Evolutionary conservation across 2,888 invertebrate species (phyloP), one percentile per base, ranked within the genome.

Genomic region (Nomada ferruginata): DNA sequence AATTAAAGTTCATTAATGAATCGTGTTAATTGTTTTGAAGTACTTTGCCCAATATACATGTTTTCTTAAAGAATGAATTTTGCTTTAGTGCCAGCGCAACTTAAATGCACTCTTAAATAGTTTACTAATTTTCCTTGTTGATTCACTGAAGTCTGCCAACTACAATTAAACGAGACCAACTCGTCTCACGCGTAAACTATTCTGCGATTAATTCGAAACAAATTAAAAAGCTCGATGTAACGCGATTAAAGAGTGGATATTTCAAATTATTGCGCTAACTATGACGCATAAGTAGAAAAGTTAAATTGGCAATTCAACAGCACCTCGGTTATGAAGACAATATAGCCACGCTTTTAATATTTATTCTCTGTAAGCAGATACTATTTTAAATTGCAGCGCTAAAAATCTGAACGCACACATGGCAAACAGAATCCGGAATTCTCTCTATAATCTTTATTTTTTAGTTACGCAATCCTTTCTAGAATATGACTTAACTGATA

Each of bases 131-230:
- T 50, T 50, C 50, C 64, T 64, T 50, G 2, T 2, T 23, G 64
- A 50, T 64, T 50, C 64, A 64, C 23, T 50, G 50, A 26, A 64
- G 44, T 20, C 13, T 20, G 11, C 29, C 63, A 42, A 15, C 50
- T 50, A 23, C 47, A 23, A 18, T 50, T 64, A 64, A 44, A 20
- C 15, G 20, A 2, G 47, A 47, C 11, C 15, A 64, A 47, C 47
- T 64, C 57, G 57, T 15, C 29, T n/a, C 36, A 36, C 60, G 29
- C 63, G 50, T 47, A 64, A 64, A 23, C 64, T 47, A 50, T 18
- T 26, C 50, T 9, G 26, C 50, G 64, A 64, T 61, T 61, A 60
- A 71, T 59, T 71, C 71, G 61, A 61, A 61, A 70, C 50, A 47
- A 60, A 70, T 70, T 64, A 64, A 64, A 26, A 64, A 50, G 26